Evolutionary conservation across 2,888 invertebrate genomes (phyloP).

Genomic region (Heteropelma amictum): DNA sequence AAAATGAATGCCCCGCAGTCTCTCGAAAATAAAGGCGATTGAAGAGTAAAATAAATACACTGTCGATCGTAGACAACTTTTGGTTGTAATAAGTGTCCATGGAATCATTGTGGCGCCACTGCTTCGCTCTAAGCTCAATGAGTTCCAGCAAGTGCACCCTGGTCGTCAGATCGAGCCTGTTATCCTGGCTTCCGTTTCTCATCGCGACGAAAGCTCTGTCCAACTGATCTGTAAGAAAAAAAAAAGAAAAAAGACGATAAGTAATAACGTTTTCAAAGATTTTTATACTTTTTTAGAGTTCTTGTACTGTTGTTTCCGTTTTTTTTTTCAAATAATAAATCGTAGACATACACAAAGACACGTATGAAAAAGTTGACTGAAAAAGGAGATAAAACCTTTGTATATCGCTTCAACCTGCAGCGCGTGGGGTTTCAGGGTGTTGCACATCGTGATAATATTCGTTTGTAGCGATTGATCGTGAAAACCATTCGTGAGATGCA

Average conservation of each 20-base stretch:
- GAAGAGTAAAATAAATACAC: slow-evolving; percentile 72
- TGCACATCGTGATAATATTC: slow-evolving; percentile 88
- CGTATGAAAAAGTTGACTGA: no score
- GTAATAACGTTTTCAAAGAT: background rate
- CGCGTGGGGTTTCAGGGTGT: slow-evolving; percentile 86
- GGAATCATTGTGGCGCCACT: slow-evolving; percentile 92
- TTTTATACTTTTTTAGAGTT: background rate
- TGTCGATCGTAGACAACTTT: slow-evolving; percentile 76
- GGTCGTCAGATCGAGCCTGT: slow-evolving; percentile 90
- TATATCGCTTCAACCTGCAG: slow-evolving; percentile 89
- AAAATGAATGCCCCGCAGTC: background rate
- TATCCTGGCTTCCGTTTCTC: slow-evolving; percentile 93
- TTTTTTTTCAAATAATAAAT: background rate
- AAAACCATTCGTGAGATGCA: slow-evolving; percentile 86
- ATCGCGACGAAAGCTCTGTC: slow-evolving; percentile 91
- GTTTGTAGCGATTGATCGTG: slow-evolving; percentile 85
- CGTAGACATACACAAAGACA: no score
- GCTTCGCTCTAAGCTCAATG: slow-evolving; percentile 94
- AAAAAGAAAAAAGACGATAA: slow-evolving; percentile 13
- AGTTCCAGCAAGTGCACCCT: slow-evolving; percentile 93
- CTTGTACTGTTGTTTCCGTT: background rate
- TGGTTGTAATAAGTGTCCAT: slow-evolving; percentile 89
- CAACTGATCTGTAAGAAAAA: slow-evolving; percentile 82
- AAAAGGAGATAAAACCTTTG: slow-evolving; percentile 79
- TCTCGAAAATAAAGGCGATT: background rate